These are phyloP conservation scores for Dendrolimus houi DNA, from an alignment of 2,888 invertebrate species.

Conservation along the genomic window DNA sequence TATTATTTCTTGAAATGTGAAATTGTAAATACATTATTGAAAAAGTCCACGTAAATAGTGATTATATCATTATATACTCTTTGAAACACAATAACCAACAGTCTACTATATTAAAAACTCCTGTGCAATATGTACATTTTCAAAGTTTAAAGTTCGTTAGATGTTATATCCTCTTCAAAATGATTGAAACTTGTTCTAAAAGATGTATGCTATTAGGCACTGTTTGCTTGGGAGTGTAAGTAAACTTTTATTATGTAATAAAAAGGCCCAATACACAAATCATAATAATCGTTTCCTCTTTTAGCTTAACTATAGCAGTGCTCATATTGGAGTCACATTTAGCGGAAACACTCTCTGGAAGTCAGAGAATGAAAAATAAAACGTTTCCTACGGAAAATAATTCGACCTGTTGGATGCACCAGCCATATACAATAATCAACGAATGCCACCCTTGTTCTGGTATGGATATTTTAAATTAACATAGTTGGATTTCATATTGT, in stretches of 20 bases:
- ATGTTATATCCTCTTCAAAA: slow-evolving; percentile 35
- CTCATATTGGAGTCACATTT: slow-evolving; percentile 87
- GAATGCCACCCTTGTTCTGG: slow-evolving; percentile 92
- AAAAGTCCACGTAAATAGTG: not conserved
- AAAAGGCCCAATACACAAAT: not conserved
- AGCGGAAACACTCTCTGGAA: slow-evolving; percentile 72
- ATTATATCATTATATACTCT: not conserved
- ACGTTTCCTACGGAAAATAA: slow-evolving; percentile 85
- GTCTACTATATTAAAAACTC: too few relatives aligned
- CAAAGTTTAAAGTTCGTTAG: too few relatives aligned
- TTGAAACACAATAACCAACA: not conserved
- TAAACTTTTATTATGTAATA: slow-evolving; percentile 16
- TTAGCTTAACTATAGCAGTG: slow-evolving; percentile 86
- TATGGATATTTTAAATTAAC: slow-evolving; percentile 27
- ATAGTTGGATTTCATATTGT: too few relatives aligned
- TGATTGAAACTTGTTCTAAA: slow-evolving; percentile 91
- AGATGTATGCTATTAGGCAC: slow-evolving; percentile 89
- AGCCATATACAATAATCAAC: slow-evolving; percentile 82
- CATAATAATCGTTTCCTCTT: slow-evolving; percentile 23
- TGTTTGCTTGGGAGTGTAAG: slow-evolving; percentile 84
- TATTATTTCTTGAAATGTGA: too few relatives aligned
- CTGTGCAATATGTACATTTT: too few relatives aligned
- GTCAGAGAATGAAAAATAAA: slow-evolving; percentile 76
- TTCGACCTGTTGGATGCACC: slow-evolving; percentile 85
- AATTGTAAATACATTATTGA: not conserved